Conservation (phyloP, 2,113 vertebrate genomes). For the Amazona guildingii region DNA sequence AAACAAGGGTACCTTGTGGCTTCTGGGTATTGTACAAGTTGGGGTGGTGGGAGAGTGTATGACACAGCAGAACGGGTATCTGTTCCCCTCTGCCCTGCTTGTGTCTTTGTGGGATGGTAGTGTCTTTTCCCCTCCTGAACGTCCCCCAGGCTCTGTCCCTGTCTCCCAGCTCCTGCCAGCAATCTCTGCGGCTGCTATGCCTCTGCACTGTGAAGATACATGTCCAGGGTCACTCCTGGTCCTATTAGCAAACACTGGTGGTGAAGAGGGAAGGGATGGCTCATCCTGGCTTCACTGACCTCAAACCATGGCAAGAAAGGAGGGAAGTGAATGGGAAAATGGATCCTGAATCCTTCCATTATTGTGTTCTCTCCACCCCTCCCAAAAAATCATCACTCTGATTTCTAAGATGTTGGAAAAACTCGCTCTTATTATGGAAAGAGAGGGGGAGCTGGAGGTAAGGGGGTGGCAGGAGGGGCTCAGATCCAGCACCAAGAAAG, state of each 20-base stretch:
- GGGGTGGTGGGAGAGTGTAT: background rate
- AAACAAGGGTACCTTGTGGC: background rate
- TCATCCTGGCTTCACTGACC: background rate
- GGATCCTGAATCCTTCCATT: background rate
- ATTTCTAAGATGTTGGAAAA: background rate
- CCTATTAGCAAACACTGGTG: background rate
- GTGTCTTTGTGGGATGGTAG: background rate
- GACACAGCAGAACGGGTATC: background rate
- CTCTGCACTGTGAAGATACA: constrained; percentile 46
- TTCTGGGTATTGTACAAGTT: background rate
- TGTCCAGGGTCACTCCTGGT: background rate
- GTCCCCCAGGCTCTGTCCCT: background rate
- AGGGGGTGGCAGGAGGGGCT: background rate
- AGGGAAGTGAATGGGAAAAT: background rate
- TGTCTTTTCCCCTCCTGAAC: background rate
- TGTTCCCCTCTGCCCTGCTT: background rate
- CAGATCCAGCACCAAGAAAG: background rate
- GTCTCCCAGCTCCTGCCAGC: background rate
- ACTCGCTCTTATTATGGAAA: background rate
- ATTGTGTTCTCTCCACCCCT: background rate
- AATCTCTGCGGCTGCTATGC: constrained; percentile 15
- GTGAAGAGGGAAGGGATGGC: background rate
- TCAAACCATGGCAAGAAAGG: background rate
- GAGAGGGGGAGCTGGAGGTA: background rate
- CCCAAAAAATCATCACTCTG: background rate